Conservation (phyloP, 2,888 invertebrate genomes). For the Scaptodrosophila latifasciaeformis region DNA sequence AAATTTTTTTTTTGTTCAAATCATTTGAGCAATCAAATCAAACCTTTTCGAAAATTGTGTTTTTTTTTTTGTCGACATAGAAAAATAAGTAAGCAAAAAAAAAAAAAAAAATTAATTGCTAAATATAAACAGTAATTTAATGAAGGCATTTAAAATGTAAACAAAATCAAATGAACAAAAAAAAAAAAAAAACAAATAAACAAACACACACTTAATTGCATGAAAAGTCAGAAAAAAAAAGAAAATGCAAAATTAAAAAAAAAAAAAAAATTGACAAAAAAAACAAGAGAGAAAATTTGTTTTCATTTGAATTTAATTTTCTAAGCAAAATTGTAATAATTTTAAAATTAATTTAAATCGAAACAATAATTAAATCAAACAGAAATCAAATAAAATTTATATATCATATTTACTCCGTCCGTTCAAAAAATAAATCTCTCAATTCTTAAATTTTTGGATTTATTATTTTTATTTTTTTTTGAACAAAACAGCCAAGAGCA, state of each 20-base stretch:
- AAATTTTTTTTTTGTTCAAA: not conserved
- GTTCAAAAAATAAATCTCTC: conserved; percentile 19
- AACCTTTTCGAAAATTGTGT: no score
- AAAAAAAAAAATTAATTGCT: conserved; percentile 7
- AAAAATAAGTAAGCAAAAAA: no score
- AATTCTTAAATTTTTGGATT: not conserved
- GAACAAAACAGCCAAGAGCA: not conserved
- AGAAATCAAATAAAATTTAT: conserved; percentile 4
- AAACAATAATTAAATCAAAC: conserved; percentile 12
- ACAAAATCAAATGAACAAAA: conserved; percentile 8
- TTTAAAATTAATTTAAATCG: conserved; percentile 19
- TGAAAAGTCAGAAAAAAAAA: conserved; percentile 11
- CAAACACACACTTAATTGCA: conserved; percentile 5
- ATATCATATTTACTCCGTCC: conserved; percentile 53
- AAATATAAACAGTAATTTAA: conserved; percentile 12
- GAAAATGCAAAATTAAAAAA: conserved; percentile 4
- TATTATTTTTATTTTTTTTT: conserved; percentile 12
- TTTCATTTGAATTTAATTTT: conserved; percentile 2
- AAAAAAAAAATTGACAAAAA: not conserved
- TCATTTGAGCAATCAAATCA: no score
- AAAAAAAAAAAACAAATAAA: conserved; percentile 5
- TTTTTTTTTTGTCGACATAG: no score
- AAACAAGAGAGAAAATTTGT: conserved; percentile 1
- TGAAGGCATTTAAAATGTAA: conserved; percentile 19
- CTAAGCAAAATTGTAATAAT: conserved; percentile 7